Evolutionary conservation across 2,797 vertebrate species (phyloP), one percentile per base, ranked within the genome.

Genomic region (Pangasius djambal): DNA sequence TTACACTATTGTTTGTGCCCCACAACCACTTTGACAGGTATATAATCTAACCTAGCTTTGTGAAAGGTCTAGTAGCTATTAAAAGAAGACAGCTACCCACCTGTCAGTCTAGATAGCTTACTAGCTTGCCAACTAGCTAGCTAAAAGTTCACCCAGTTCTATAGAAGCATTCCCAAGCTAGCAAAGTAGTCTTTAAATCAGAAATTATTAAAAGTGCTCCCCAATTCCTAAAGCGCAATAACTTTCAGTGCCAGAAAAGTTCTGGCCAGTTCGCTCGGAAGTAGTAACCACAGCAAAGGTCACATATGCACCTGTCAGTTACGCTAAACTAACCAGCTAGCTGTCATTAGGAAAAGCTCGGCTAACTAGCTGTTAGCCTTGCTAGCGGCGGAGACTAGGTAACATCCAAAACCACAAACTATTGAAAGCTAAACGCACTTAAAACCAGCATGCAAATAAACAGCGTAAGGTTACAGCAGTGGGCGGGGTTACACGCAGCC

Each of bases 241-340:
- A 44, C 13, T 59, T 61, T 25, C 10, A 34, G 28, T 10, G 37
- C 1, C 34, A 52, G n/a, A 81, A 5, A 77, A 63, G 25, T 65
- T 20, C 28, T 7, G 16, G 55, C 9, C 28, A 65, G 57, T 83
- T 83, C 13, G 3, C 63, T 31, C 28, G 63, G 61, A 50, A 84
- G 83, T 69, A 69, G 8, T 65, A 44, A 4, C 61, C 28, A 5
- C 65, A 69, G n/a, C 25, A 69, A 84, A 90, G 87, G 88, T 88
- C 67, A 91, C 79, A 81, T 44, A 63, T 82, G 59, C 50, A 84
- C 25, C 55, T 34, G 37, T 28, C n/a, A 75, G 34, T 70, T 72
- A 34, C 0, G 40, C 31, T 70, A 85, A 69, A 85, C 44, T 22
- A 69, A 34, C 22, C 10, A 31, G 37, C 78, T 72, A 44, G 3